These are phyloP conservation scores for Papilio xuthus DNA, from an alignment of 1,140 invertebrate genomes.

Conservation along the genomic window DNA sequence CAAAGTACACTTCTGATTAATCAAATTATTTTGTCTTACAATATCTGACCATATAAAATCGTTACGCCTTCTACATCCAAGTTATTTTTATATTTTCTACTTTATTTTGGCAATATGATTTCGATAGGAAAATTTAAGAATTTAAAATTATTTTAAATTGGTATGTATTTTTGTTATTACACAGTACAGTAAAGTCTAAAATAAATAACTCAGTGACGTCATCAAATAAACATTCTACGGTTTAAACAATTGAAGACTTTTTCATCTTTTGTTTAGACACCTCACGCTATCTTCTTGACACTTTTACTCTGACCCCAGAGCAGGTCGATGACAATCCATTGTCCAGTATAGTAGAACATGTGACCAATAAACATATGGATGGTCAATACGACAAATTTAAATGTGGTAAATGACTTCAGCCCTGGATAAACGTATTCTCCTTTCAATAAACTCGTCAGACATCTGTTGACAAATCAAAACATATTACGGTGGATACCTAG, in stretches of 20 bases:
- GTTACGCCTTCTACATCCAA: too few species aligned
- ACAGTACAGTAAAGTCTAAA: neutral
- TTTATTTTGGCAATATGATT: too few species aligned
- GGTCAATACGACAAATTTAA: constrained; percentile 50
- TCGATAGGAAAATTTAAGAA: too few species aligned
- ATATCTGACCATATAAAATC: too few species aligned
- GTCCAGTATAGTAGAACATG: constrained; percentile 60
- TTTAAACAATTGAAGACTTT: neutral
- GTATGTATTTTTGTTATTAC: neutral
- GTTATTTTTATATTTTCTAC: too few species aligned
- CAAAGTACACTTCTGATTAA: too few species aligned
- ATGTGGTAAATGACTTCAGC: constrained; percentile 49
- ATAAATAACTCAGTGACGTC: neutral
- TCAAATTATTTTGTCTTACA: too few species aligned
- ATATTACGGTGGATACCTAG: neutral
- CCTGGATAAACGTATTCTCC: constrained; percentile 62
- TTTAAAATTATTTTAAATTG: too few species aligned
- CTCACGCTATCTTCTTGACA: constrained; percentile 6
- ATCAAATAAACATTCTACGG: neutral
- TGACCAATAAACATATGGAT: constrained; percentile 52
- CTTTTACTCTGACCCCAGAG: constrained; percentile 47
- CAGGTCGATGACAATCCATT: constrained; percentile 61
- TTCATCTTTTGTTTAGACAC: neutral
- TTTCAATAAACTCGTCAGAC: constrained; percentile 47
- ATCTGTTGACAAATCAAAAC: constrained; percentile 37